Conservation (phyloP, 2,113 vertebrate species). For the Perccottus glenii region DNA sequence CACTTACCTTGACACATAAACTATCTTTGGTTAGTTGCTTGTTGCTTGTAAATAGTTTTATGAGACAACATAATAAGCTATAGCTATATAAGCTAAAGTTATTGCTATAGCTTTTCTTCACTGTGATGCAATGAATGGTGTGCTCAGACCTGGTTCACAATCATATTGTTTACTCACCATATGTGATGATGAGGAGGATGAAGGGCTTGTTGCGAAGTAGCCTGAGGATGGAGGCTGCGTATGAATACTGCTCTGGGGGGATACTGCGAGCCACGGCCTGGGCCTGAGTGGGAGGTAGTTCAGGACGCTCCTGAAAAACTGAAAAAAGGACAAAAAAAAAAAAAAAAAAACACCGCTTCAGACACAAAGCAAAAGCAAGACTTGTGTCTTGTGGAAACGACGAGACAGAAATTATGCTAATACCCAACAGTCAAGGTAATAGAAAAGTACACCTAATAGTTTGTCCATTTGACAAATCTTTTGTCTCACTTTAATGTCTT, state of each 20-base stretch:
- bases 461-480: no score
- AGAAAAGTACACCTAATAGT: no score
- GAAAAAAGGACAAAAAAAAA: neutral
- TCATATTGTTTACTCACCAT: constrained; percentile 77
- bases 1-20: neutral
- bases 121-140: no score
- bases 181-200: constrained; percentile 88
- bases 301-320: constrained; percentile 94
- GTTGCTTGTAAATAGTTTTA: neutral
- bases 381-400: no score
- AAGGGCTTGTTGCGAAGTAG: constrained; percentile 89
- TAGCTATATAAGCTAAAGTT: no score
- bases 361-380: neutral
- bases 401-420: no score
- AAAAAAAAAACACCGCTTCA: neutral
- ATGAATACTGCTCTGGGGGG: constrained; percentile 81
- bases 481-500: no score
- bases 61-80: neutral
- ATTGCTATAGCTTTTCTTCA: no score
- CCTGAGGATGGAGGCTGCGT: constrained; percentile 81
- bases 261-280: constrained; percentile 83
- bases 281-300: constrained; percentile 86
- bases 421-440: no score
- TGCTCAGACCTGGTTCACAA: no score
- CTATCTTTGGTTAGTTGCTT: neutral